These are phyloP conservation scores for Apodemus sylvaticus DNA, from an alignment of 2,113 vertebrate species.

Conservation along the genomic window DNA sequence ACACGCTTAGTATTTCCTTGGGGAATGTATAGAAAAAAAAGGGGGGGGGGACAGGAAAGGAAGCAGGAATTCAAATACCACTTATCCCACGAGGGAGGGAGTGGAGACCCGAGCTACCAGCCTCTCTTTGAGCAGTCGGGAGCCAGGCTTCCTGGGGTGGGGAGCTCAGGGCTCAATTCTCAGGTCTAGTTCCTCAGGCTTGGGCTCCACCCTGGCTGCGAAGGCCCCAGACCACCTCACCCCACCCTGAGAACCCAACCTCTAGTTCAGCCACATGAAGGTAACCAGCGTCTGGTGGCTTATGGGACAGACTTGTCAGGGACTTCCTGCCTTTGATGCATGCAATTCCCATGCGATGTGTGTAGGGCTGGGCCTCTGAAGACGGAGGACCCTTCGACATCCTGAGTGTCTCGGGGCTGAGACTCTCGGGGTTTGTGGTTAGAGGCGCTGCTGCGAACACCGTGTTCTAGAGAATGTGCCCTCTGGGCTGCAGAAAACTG, in stretches of 20 bases:
- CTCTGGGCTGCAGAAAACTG: slow-evolving; percentile 10
- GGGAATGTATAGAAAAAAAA: not conserved
- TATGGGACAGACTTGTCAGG: slow-evolving; percentile 51
- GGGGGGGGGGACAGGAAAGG: not conserved
- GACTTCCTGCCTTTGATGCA: slow-evolving; percentile 76
- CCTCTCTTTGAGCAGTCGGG: not conserved
- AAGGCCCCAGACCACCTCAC: slow-evolving; percentile 11
- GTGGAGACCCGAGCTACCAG: not conserved
- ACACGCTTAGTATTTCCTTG: slow-evolving; percentile 1
- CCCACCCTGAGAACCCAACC: slow-evolving; percentile 50
- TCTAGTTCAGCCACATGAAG: slow-evolving; percentile 66
- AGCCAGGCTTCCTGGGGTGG: slow-evolving; percentile 30
- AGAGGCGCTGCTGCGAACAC: slow-evolving; percentile 54
- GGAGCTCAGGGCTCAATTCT: not conserved
- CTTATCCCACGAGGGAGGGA: not conserved
- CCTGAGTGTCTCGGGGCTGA: slow-evolving; percentile 71
- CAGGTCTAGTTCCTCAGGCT: not conserved
- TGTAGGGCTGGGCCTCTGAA: slow-evolving; percentile 53
- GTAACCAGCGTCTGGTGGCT: slow-evolving; percentile 73
- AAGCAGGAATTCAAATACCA: slow-evolving; percentile 43
- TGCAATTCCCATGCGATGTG: slow-evolving; percentile 62
- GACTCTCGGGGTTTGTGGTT: slow-evolving; percentile 72
- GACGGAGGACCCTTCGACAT: slow-evolving; percentile 64
- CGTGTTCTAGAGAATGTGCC: slow-evolving; percentile 38
- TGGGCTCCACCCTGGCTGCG: not conserved